phyloP scores from a whole-genome alignment of 1,140 invertebrate species.

The Druon quercuslanigerum region DNA sequence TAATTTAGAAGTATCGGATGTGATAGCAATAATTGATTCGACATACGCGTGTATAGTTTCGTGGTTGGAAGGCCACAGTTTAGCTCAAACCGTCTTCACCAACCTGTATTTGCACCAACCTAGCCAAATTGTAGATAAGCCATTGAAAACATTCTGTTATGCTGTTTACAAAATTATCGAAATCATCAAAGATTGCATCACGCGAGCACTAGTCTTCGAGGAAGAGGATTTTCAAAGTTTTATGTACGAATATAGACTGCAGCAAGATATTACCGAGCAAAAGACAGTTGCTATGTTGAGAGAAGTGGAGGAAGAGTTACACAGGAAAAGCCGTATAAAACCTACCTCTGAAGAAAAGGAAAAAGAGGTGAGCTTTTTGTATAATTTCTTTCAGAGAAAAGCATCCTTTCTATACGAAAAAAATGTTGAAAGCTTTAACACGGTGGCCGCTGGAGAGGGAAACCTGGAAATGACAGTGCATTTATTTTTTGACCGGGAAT shows the following conservation, averaged over 20 bases:
- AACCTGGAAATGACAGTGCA: no score
- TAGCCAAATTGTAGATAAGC: conserved; percentile 87
- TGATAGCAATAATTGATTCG: conserved; percentile 94
- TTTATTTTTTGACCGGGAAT: no score
- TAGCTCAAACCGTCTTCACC: conserved; percentile 98
- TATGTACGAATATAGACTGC: conserved; percentile 93
- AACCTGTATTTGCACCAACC: conserved; percentile 97
- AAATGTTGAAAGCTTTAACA: no score
- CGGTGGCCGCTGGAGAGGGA: no score
- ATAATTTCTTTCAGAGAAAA: conserved; percentile 31
- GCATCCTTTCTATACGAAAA: not conserved
- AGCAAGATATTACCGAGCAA: conserved; percentile 88
- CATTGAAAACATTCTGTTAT: conserved; percentile 90
- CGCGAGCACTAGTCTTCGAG: conserved; percentile 91
- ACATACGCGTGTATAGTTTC: conserved; percentile 94
- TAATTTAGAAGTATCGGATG: conserved; percentile 82
- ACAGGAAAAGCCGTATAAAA: conserved; percentile 82
- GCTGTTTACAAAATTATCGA: conserved; percentile 93
- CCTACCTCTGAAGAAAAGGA: conserved; percentile 73
- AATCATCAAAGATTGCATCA: conserved; percentile 92
- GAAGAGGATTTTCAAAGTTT: conserved; percentile 98
- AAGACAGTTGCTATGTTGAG: conserved; percentile 88
- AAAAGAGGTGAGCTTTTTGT: conserved; percentile 61
- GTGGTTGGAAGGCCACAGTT: conserved; percentile 95
- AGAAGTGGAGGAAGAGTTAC: conserved; percentile 94